Conservation (phyloP, 2,797 vertebrate species). For the Melanitta fusca region DNA sequence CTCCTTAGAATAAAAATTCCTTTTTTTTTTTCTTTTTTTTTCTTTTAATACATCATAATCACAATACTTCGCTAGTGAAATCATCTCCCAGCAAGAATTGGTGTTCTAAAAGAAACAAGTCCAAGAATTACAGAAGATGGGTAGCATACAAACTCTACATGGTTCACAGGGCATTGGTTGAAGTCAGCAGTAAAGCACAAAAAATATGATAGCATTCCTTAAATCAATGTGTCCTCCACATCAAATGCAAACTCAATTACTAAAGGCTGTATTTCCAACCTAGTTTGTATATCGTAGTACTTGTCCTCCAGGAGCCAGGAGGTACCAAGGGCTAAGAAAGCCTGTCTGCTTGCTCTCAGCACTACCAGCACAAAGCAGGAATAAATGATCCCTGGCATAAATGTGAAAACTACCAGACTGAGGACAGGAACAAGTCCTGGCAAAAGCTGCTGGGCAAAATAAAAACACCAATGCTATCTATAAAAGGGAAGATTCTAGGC, state of each 20-base stretch:
- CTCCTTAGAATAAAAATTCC: slow-evolving; percentile 48
- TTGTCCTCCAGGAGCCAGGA: not conserved
- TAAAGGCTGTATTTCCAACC: not conserved
- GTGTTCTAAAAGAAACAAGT: not conserved
- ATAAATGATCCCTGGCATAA: not conserved
- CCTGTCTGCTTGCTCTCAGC: not conserved
- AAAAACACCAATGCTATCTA: not conserved
- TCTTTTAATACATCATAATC: not conserved
- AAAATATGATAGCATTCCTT: not conserved
- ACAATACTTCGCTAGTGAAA: not conserved
- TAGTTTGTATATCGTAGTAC: not conserved
- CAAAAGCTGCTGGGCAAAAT: not conserved
- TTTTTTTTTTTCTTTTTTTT: slow-evolving; percentile 8
- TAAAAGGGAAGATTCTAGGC: not conserved
- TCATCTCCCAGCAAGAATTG: not conserved
- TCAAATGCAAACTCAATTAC: not conserved
- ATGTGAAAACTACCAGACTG: not conserved
- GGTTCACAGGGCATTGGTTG: not conserved
- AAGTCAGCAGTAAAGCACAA: not conserved
- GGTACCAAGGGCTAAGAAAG: not conserved
- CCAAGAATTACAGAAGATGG: not conserved
- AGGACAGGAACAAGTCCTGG: not conserved
- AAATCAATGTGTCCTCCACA: not conserved
- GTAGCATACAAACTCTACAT: not conserved
- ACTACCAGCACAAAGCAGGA: not conserved